Percentiles rank a stretch among this genome's conserved stretches.
Evolutionary conservation across 2,113 vertebrate genomes (phyloP).

Genomic region (Emydocephalus ijimae): DNA sequence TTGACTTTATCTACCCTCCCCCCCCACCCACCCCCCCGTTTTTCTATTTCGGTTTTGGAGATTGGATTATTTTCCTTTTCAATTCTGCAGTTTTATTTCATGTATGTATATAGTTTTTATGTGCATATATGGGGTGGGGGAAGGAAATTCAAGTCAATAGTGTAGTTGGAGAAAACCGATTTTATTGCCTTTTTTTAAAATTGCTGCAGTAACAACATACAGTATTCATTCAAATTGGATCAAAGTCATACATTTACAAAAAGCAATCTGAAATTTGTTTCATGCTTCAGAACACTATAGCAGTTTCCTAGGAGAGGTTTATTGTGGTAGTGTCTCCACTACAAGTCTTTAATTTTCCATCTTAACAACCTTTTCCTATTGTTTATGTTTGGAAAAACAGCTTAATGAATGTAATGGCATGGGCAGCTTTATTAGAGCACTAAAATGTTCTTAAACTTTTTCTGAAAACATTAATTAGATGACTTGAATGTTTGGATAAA

Average conservation of each 20-base stretch:
- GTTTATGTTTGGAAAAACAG: neutral
- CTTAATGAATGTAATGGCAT: neutral
- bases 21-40: too few relatives aligned
- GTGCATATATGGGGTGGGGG: neutral
- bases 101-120: neutral
- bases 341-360: neutral
- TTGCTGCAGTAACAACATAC: neutral
- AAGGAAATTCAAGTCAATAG: neutral
- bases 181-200: neutral
- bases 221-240: neutral
- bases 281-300: neutral
- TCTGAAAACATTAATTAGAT: neutral
- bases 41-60: neutral
- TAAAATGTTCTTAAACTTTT: neutral
- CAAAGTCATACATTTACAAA: neutral
- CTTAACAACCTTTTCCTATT: neutral
- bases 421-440: neutral
- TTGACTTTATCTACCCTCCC: neutral
- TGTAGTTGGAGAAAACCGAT: neutral
- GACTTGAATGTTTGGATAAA: constrained; percentile 6
- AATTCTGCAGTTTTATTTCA: neutral
- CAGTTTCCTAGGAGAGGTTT: neutral
- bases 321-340: neutral
- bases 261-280: neutral
- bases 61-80: neutral